A percentile compares a stretch with the other conserved stretches of the same genome.
phyloP scores from a whole-genome alignment of 2,797 vertebrate genomes.

The Etheostoma perlongum region DNA sequence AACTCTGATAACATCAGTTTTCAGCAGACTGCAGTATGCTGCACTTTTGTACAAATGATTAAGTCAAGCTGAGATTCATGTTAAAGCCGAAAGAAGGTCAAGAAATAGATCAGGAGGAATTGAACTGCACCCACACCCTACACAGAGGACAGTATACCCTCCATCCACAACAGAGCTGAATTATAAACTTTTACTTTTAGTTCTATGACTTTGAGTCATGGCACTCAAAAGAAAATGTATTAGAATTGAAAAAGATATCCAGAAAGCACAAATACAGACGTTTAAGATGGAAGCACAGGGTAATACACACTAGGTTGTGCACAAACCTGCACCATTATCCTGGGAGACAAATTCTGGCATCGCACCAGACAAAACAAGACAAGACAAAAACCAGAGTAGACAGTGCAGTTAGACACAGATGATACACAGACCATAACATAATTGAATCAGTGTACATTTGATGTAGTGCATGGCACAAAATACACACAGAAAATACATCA shows the following conservation, averaged over 20 bases:
- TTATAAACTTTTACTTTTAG: not conserved
- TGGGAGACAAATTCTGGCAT: slow-evolving; percentile 82
- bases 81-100: slow-evolving; percentile 44
- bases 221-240: slow-evolving; percentile 29
- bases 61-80: slow-evolving; percentile 41
- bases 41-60: slow-evolving; percentile 22
- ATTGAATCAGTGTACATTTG: slow-evolving; percentile 40
- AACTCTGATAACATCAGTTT: slow-evolving; percentile 12
- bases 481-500: slow-evolving; percentile 49
- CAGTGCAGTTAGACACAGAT: slow-evolving; percentile 72
- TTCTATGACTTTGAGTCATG: slow-evolving; percentile 28
- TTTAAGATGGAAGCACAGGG: slow-evolving; percentile 51
- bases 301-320: slow-evolving; percentile 66
- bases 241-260: slow-evolving; percentile 39
- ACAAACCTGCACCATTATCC: slow-evolving; percentile 89
- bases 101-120: slow-evolving; percentile 38
- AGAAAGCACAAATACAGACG: slow-evolving; percentile 55
- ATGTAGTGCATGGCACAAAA: slow-evolving; percentile 35
- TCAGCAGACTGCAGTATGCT: slow-evolving; percentile 33
- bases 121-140: slow-evolving; percentile 41
- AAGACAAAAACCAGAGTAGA: slow-evolving; percentile 76
- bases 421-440: slow-evolving; percentile 56
- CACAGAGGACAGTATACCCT: slow-evolving; percentile 20
- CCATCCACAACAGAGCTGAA: slow-evolving; percentile 3
- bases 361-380: slow-evolving; percentile 75